Evolutionary conservation across 2,797 vertebrate species (phyloP).

Genomic region (Sebastes ruberrimus): DNA sequence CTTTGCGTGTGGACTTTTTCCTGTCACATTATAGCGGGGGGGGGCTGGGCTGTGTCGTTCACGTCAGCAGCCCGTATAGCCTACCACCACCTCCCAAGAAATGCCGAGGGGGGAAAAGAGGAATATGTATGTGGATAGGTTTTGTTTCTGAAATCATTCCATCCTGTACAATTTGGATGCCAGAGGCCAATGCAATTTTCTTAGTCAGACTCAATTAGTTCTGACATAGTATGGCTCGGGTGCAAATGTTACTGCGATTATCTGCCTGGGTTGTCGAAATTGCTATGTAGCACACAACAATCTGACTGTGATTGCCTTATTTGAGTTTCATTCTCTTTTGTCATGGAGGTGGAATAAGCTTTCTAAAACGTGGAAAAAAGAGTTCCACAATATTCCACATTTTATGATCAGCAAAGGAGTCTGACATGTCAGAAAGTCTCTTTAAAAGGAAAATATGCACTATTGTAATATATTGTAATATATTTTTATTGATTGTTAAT

Average conservation of each 20-base stretch:
- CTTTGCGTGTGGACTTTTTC: constrained; percentile 40
- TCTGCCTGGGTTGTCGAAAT: neutral
- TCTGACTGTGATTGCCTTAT: neutral
- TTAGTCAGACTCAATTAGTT: neutral
- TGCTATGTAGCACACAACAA: neutral
- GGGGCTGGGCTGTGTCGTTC: constrained; percentile 55
- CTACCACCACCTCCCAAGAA: constrained; percentile 41
- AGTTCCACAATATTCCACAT: neutral
- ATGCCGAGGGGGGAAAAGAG: neutral
- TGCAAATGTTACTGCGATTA: neutral
- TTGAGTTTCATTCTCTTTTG: neutral
- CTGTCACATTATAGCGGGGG: constrained; percentile 35
- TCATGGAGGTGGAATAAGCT: neutral
- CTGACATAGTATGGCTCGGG: neutral
- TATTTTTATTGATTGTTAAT: neutral
- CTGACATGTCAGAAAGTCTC: no score
- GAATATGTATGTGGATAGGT: neutral
- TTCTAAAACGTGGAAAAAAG: neutral
- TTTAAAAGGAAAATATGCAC: no score
- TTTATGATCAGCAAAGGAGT: no score
- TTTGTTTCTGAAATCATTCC: neutral
- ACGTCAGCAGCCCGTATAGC: constrained; percentile 68
- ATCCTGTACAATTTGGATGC: neutral
- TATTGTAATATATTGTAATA: neutral
- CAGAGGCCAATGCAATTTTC: neutral